Conservation (phyloP, 2,888 invertebrate genomes). For the Chaetogeoica ovagalla region DNA sequence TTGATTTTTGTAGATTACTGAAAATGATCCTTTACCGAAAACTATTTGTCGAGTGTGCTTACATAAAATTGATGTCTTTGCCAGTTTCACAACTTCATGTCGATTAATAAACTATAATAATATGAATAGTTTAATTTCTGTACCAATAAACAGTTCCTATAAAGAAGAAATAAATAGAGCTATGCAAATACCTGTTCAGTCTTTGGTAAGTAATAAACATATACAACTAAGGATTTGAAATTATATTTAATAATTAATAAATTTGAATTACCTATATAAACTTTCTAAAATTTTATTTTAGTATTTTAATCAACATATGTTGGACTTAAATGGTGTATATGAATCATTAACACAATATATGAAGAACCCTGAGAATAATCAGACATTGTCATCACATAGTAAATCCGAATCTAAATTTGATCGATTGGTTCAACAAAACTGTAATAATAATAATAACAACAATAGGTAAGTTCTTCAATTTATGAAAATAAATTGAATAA, state of each 20-base stretch:
- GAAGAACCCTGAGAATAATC: not conserved
- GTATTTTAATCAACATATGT: not conserved
- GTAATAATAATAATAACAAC: not conserved
- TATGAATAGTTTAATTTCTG: not conserved
- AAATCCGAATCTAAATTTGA: not conserved
- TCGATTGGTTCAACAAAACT: not conserved
- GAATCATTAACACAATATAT: not conserved
- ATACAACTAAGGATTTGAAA: not conserved
- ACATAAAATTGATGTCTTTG: not conserved
- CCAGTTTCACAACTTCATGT: not conserved
- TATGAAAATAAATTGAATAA: not conserved
- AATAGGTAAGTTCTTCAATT: not conserved
- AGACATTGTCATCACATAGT: not conserved
- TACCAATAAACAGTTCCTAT: not conserved
- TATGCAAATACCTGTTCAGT: not conserved
- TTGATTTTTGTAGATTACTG: conserved; percentile 13
- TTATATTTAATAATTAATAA: not conserved
- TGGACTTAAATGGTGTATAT: not conserved
- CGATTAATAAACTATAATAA: not conserved
- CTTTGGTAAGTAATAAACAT: conserved; percentile 5
- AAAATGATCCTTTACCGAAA: not conserved
- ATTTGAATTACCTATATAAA: not conserved
- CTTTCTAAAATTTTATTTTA: not conserved
- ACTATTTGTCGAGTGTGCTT: conserved; percentile 22
- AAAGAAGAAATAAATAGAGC: not conserved